These are phyloP conservation scores for Corythornis vintsioides DNA, from an alignment of 2,113 vertebrate genomes.

Conservation along the genomic window DNA sequence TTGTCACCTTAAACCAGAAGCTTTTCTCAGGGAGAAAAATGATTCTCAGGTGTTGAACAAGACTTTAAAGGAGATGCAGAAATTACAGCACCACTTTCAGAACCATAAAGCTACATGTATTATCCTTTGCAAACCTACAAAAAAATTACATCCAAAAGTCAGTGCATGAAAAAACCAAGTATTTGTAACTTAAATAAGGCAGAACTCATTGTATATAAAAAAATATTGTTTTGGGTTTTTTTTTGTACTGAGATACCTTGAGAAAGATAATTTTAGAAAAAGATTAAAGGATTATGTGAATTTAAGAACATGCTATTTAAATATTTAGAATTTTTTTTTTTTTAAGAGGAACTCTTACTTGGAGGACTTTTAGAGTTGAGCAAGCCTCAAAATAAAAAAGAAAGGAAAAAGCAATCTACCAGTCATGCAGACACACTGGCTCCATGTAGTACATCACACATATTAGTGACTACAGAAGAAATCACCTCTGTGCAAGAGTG, in stretches of 20 bases:
- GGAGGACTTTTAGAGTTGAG: neutral
- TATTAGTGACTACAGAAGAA: neutral
- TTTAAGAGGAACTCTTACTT: neutral
- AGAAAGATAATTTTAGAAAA: neutral
- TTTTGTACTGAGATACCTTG: neutral
- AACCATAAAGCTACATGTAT: neutral
- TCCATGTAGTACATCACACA: neutral
- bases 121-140: neutral
- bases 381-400: neutral
- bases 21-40: neutral
- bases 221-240: neutral
- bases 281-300: neutral
- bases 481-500: neutral
- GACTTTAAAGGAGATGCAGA: neutral
- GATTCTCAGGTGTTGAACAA: neutral
- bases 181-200: neutral
- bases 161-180: neutral
- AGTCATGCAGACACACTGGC: neutral
- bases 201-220: neutral
- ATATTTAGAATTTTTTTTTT: neutral
- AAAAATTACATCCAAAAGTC: neutral
- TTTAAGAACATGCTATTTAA: neutral
- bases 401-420: neutral
- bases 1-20: neutral
- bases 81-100: neutral